These are phyloP conservation scores for Rhynchonycteris naso DNA, from an alignment of 2,797 vertebrate species.

Conservation along the genomic window DNA sequence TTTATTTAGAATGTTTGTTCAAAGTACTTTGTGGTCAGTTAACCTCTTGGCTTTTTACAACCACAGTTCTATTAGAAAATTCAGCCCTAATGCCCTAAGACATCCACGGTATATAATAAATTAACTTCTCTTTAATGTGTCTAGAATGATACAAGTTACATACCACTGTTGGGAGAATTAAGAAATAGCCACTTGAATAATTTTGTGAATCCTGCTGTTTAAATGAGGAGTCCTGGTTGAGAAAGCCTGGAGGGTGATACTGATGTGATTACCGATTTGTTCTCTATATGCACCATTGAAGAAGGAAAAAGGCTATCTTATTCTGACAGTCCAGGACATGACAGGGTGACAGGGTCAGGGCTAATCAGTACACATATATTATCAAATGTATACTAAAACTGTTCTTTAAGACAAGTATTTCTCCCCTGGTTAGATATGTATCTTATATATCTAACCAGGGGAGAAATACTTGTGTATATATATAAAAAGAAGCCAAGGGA, in stretches of 20 bases:
- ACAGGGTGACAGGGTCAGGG: not conserved
- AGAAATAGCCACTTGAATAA: not conserved
- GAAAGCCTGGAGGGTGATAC: not conserved
- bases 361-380: not conserved
- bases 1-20: not conserved
- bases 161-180: not conserved
- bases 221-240: not conserved
- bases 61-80: not conserved
- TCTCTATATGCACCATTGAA: not conserved
- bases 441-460: too few species aligned
- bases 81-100: not conserved
- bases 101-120: not conserved
- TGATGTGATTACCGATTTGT: not conserved
- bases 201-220: not conserved
- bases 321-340: not conserved
- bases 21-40: not conserved
- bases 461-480: too few species aligned
- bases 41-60: not conserved
- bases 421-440: not conserved
- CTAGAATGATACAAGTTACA: not conserved
- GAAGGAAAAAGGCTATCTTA: not conserved
- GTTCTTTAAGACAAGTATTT: not conserved
- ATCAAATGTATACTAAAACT: not conserved
- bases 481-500: not conserved
- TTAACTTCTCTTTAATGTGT: not conserved